Conservation (phyloP, 2,888 invertebrate species). For the Habrosyne pyritoides region DNA sequence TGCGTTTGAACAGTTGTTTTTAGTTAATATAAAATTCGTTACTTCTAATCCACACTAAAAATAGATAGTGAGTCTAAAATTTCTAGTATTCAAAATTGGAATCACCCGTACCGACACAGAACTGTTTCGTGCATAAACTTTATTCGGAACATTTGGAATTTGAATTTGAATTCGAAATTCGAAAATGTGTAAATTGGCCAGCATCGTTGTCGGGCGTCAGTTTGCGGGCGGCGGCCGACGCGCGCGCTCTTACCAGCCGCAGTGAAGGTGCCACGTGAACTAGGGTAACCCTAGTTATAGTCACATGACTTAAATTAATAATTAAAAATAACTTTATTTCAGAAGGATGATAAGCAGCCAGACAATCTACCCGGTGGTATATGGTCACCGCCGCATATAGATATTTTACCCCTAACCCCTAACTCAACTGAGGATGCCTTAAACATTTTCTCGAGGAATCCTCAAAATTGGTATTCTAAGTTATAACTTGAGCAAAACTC, state of each 20-base stretch:
- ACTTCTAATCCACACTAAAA: not conserved
- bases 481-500: no score
- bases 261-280: constrained; percentile 1
- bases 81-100: not conserved
- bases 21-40: no score
- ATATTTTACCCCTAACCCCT: no score
- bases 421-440: no score
- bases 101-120: constrained; percentile 1
- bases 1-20: no score
- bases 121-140: constrained; percentile 9
- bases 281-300: not conserved
- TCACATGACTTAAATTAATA: no score
- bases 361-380: no score
- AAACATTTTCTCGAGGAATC: no score
- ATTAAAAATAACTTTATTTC: no score
- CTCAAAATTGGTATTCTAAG: no score
- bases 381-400: no score
- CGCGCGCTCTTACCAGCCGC: not conserved
- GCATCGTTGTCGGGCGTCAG: constrained; percentile 8
- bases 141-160: constrained; percentile 7
- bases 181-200: constrained; percentile 8
- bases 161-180: constrained; percentile 10
- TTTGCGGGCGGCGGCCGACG: not conserved
- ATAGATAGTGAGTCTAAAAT: not conserved
- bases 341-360: no score